Evolutionary conservation across 2,888 invertebrate genomes (phyloP), one percentile per base, ranked within the genome.

Genomic region (Monochamus alternatus): DNA sequence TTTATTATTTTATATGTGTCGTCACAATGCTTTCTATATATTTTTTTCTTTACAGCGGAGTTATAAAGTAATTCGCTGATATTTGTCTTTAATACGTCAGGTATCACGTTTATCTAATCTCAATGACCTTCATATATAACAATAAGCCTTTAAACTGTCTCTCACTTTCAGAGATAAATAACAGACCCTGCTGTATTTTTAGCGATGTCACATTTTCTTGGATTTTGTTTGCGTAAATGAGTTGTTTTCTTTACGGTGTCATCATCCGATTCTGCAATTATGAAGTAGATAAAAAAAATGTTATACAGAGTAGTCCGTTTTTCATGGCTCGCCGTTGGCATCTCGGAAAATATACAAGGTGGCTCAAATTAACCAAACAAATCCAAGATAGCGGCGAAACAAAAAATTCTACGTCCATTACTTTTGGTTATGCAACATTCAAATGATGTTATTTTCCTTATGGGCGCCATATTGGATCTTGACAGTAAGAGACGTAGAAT

Each of bases 1-100:
- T 22, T 22, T 22, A 31, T 38, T 63, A 8, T 43, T 14, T 63
- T 63, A 43, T 63, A 7, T 43, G 12, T 7, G 43, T 38, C 38
- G 43, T 14, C 22, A 63, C 38, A 63, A 43, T 9, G 14, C n/a
- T 43, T 63, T 63, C 14, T 9, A 43, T 63, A 43, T 63, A 1
- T 22, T 22, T 63, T 43, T 63, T 14, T 43, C 38, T 63, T 63
- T 63, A 63, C 14, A 43, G 38, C 14, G 7, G 22, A 7, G 62
- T 63, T 63, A 63, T 63, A 63, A 63, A 14, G 8, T 12, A 43
- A 43, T 63, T 63, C 22, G 62, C 62, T 63, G 43, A 63, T 63
- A 63, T 43, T 43, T 38, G 38, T 38, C 32, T 14, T 43, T 8
- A 8, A 38, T 43, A 14, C 7, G n/a, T 14, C 10, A 63, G 5